Evolutionary conservation across 2,113 vertebrate species (phyloP).

Genomic region (Circaetus cinerascens): DNA sequence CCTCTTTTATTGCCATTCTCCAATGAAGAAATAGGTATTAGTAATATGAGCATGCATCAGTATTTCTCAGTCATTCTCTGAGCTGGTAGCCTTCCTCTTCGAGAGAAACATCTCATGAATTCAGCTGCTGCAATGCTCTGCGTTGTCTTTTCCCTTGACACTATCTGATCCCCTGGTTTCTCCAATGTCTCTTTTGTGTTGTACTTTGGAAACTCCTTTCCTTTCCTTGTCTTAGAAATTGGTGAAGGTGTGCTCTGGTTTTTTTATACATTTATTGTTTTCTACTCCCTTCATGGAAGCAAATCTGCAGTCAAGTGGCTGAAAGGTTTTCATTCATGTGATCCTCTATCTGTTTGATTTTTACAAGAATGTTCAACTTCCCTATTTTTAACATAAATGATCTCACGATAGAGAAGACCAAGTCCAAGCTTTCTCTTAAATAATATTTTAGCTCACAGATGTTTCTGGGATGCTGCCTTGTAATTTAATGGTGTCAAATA

Average conservation of each 20-base stretch:
- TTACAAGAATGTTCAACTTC: not conserved
- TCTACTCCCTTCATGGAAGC: not conserved
- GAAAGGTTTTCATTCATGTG: not conserved
- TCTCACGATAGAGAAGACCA: not conserved
- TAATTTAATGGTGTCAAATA: not conserved
- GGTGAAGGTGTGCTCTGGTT: not conserved
- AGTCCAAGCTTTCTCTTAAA: not conserved
- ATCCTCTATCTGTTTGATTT: not conserved
- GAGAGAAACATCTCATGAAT: not conserved
- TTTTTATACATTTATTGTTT: not conserved
- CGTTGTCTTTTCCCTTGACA: not conserved
- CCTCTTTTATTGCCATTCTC: not conserved
- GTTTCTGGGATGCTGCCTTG: not conserved
- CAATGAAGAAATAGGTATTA: not conserved
- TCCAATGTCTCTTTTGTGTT: accelerated
- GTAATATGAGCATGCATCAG: not conserved
- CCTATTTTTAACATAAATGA: not conserved
- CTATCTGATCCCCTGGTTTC: not conserved
- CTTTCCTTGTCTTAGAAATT: not conserved
- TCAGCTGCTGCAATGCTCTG: not conserved
- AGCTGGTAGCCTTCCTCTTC: not conserved
- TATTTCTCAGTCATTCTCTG: not conserved
- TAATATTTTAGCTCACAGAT: not conserved
- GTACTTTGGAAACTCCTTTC: not conserved
- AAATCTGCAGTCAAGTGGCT: not conserved